Conservation (phyloP, 2,113 vertebrate genomes). For the Oostethus manadensis region DNA sequence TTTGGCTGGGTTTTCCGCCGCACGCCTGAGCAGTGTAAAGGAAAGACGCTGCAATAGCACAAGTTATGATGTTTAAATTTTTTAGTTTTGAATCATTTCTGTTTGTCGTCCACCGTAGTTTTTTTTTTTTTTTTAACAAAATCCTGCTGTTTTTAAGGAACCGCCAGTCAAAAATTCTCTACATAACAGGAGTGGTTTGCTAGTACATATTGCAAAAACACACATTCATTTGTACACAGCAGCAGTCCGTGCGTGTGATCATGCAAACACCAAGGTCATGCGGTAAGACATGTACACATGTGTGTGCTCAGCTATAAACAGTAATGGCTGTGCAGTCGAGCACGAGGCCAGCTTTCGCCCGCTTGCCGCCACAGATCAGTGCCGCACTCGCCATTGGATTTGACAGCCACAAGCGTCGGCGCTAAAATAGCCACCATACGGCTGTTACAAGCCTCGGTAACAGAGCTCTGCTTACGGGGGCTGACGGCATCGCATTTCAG, state of each 20-base stretch:
- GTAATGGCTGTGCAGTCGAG: constrained; percentile 13
- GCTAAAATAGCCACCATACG: constrained; percentile 68
- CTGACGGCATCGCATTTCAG: constrained; percentile 58
- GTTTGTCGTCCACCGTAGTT: neutral
- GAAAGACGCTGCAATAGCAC: neutral
- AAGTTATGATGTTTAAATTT: too few relatives aligned
- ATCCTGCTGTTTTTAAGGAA: neutral
- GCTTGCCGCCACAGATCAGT: constrained; percentile 54
- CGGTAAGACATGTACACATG: constrained; percentile 6
- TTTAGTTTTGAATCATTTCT: neutral
- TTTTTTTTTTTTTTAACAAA: too few relatives aligned
- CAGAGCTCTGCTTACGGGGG: constrained; percentile 56
- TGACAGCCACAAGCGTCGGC: constrained; percentile 64
- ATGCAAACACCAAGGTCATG: constrained; percentile 17
- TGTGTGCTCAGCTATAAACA: constrained; percentile 5
- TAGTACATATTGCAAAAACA: too few relatives aligned
- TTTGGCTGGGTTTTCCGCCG: too few relatives aligned
- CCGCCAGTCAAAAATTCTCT: too few relatives aligned
- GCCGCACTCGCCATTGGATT: constrained; percentile 53
- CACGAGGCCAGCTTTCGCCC: neutral
- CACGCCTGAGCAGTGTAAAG: too few relatives aligned
- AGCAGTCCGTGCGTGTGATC: neutral
- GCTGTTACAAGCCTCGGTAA: constrained; percentile 50
- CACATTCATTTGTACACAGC: neutral
- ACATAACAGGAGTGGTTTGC: too few relatives aligned